phyloP scores from a whole-genome alignment of 2,113 vertebrate species.

The Meles meles region DNA sequence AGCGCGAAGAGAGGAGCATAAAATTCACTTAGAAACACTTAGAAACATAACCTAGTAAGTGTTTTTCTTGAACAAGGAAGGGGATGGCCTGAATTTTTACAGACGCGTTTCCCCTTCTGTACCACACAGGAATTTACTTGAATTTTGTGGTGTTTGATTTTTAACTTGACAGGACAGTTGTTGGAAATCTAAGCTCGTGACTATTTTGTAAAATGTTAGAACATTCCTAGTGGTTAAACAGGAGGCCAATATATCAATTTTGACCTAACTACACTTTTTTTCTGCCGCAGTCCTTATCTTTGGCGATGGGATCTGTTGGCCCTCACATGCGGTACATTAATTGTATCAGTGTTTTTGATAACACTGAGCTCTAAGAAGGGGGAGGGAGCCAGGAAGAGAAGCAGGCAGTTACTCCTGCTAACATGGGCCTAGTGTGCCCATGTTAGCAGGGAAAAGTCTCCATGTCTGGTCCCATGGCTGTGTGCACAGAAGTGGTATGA shows the following conservation, averaged over 20 bases:
- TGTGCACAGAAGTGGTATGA: background rate
- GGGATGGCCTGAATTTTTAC: background rate
- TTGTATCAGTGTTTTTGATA: background rate
- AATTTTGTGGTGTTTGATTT: constrained; percentile 11
- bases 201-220: background rate
- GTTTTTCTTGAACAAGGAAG: background rate
- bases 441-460: background rate
- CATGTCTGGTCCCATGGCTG: background rate
- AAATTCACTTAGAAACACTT: background rate
- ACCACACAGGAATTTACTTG: background rate
- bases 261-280: background rate
- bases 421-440: background rate
- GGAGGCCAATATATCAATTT: background rate
- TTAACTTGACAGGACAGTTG: background rate
- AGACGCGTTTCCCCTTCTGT: background rate
- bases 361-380: background rate
- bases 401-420: background rate
- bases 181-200: background rate
- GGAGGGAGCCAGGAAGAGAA: background rate
- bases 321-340: background rate
- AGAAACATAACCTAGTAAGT: background rate
- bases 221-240: background rate
- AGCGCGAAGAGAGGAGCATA: background rate
- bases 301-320: background rate
- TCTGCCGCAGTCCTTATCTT: background rate